Percentiles rank a stretch among this genome's conserved stretches.
Evolutionary conservation across 2,113 vertebrate species (phyloP).

Genomic region (Ibidorhyncha struthersii): DNA sequence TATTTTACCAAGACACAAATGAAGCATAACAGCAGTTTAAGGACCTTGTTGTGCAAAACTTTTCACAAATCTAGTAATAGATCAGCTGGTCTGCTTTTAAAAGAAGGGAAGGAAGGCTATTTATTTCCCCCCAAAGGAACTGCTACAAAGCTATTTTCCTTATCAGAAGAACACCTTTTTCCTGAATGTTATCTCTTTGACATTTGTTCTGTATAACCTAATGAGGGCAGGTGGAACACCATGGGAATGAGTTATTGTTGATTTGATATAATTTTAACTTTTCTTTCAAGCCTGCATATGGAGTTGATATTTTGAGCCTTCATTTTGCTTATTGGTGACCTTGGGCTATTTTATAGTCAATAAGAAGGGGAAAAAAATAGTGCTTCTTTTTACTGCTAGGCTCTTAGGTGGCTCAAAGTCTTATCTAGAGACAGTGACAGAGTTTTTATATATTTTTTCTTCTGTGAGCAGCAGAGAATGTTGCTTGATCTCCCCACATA

Average conservation of each 20-base stretch:
- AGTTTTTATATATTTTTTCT: neutral
- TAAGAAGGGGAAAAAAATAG: neutral
- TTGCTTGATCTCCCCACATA: neutral
- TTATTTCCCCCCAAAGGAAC: slow-evolving; percentile 53
- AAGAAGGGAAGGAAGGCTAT: slow-evolving; percentile 59
- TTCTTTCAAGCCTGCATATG: neutral
- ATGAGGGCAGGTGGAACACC: slow-evolving; percentile 51
- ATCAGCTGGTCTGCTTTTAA: slow-evolving; percentile 51
- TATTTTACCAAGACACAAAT: neutral
- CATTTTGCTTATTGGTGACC: slow-evolving; percentile 36
- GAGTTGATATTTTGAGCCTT: slow-evolving; percentile 12
- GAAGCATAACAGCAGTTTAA: neutral
- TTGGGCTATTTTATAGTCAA: neutral
- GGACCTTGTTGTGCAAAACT: neutral
- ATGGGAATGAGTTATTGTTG: slow-evolving; percentile 54
- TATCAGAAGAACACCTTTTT: slow-evolving; percentile 68
- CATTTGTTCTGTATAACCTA: slow-evolving; percentile 52
- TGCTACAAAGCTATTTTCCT: slow-evolving; percentile 50
- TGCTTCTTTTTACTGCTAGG: neutral
- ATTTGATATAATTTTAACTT: slow-evolving; percentile 52
- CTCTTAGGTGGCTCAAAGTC: neutral
- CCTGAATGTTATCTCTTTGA: slow-evolving; percentile 59
- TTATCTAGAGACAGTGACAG: neutral
- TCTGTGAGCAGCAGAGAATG: neutral
- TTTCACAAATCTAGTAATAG: slow-evolving; percentile 32